Evolutionary conservation across 2,888 invertebrate genomes (phyloP), one percentile per base, ranked within the genome.

Genomic region (Drosophila kokeensis): DNA sequence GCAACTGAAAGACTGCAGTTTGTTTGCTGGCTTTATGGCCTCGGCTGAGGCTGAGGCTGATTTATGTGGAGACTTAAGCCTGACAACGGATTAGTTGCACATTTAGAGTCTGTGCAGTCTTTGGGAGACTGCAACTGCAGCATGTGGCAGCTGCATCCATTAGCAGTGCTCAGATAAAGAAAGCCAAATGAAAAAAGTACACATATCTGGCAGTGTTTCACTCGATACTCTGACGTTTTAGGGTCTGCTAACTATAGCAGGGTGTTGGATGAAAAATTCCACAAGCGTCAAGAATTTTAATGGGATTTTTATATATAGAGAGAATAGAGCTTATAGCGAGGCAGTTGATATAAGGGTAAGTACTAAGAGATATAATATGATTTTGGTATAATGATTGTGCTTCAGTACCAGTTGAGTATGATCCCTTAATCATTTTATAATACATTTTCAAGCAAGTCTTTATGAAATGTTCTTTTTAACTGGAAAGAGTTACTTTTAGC

Each of bases 1-100:
- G 64, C 69, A 65, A 58, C 52, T 65, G 63, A 64, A 65, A 77
- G 81, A 81, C 49, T 52, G 69, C 69, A 61, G 57, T 59, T 82
- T 69, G 29, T 40, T 70, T 13, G 70, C 59, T 50, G 13, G 59
- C 68, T 68, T 76, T 71, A 65, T 71, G 67, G 66, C 53, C 53
- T 54, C 75, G 50, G 29, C 62, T 64, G 7, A 32, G 24, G 21
- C 66, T 77, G 69, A 77, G 81, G 69, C 82, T 86, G 90, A 86
- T 88, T 90, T 90, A 86, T 86, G 86, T 76, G 50, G 68, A 66
- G 72, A 81, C 89, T 86, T 88, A 79, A 71, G 86, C 71, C 73
- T 75, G 89, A 90, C 86, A 86, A 79, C 87, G 87, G 89, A 90
- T 90, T 90, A 90, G 86, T 90, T 79, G 89, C 72, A 69, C 79